These are phyloP conservation scores for Gastrophysa polygoni DNA, from an alignment of 2,888 invertebrate genomes.

Conservation along the genomic window DNA sequence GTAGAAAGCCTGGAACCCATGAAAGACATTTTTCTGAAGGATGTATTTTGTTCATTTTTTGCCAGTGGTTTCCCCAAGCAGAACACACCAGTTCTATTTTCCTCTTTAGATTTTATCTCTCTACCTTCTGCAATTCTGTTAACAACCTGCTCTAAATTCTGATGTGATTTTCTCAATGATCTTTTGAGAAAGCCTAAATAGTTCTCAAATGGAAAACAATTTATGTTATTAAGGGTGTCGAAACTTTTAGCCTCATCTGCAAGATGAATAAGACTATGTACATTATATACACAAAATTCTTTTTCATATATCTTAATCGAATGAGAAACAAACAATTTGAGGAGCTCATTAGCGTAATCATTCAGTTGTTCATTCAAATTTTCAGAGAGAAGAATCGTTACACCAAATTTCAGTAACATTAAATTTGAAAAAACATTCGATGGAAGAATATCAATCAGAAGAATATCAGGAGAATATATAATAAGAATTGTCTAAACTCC, in stretches of 20 bases:
- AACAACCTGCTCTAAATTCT: slow-evolving; percentile 14
- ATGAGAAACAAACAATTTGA: slow-evolving; percentile 11
- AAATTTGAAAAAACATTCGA: slow-evolving; percentile 27
- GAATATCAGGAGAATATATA: slow-evolving; percentile 32
- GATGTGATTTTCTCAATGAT: slow-evolving; percentile 14
- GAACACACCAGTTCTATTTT: neutral
- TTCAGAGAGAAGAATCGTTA: slow-evolving; percentile 28
- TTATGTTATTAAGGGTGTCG: slow-evolving; percentile 16
- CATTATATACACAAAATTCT: slow-evolving; percentile 19
- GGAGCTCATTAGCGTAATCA: slow-evolving; percentile 26
- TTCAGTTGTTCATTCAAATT: slow-evolving; percentile 24
- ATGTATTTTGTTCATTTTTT: too few species aligned
- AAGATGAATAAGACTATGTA: slow-evolving; percentile 14
- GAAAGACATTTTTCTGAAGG: too few species aligned
- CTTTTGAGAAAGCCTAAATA: slow-evolving; percentile 12
- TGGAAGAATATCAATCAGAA: slow-evolving; percentile 26
- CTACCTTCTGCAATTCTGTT: slow-evolving; percentile 21
- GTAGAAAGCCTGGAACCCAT: too few species aligned
- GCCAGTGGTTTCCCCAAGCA: neutral
- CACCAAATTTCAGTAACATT: slow-evolving; percentile 30
- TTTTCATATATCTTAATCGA: slow-evolving; percentile 10
- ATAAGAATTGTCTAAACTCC: slow-evolving; percentile 36
- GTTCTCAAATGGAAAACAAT: slow-evolving; percentile 19
- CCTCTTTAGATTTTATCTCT: slow-evolving; percentile 1
- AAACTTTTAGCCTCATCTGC: slow-evolving; percentile 16